phyloP scores from a whole-genome alignment of 2,888 invertebrate genomes.

The Erebia palarica region DNA sequence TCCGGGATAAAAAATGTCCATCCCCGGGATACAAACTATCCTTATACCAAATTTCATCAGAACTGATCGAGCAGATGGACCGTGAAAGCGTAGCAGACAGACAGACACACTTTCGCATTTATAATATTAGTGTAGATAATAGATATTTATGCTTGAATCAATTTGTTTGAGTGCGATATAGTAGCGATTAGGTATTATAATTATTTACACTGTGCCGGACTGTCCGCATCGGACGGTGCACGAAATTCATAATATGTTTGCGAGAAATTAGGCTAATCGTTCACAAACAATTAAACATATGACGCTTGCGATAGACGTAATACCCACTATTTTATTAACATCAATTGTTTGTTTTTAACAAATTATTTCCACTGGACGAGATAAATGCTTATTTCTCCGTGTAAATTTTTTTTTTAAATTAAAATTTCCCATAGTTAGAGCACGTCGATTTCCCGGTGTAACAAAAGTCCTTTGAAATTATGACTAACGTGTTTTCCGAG shows the following conservation, averaged over 20 bases:
- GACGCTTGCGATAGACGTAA: background rate
- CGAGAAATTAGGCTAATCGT: conserved; percentile 38
- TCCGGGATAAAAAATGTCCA: no score
- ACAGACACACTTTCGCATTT: no score
- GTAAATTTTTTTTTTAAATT: no score
- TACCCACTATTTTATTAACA: background rate
- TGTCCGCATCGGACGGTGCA: background rate
- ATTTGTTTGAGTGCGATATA: background rate
- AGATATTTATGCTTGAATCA: background rate
- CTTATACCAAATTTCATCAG: no score
- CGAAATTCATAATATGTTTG: background rate
- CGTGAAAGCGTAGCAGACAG: background rate
- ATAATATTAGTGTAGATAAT: background rate
- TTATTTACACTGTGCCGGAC: background rate
- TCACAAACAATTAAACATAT: conserved; percentile 29
- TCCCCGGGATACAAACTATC: no score
- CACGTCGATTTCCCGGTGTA: no score
- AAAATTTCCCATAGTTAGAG: no score
- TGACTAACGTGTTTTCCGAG: no score
- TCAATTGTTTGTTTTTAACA: background rate
- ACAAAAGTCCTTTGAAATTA: no score
- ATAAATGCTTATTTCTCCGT: no score
- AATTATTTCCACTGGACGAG: no score
- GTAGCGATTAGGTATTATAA: conserved; percentile 8
- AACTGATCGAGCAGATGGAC: no score